Base-by-base conservation (phyloP, 1,140 invertebrate genomes). In the Macrosteles quadrilineatus region DNA sequence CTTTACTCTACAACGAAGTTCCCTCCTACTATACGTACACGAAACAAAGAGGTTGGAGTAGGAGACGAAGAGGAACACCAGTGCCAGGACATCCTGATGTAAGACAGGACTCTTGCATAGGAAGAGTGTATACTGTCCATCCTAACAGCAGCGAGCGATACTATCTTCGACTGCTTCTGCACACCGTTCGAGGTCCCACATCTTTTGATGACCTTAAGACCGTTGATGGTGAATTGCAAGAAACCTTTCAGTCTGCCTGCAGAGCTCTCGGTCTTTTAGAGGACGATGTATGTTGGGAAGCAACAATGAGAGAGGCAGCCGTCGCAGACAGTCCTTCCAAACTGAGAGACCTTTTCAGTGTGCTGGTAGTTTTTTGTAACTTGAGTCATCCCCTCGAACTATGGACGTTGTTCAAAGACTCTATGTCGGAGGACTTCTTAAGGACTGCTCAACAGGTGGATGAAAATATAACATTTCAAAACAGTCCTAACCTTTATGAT, bases 121-220 rank as follows among this genome's bases (percentile, higher is more conserved):
- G 75, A 57, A 71, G 77, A 73, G 74, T 81, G 14, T 81, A 82
- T 72, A 75, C 75, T 9, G 70, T 83, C 40, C 76, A 79, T 76
- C 78, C 79, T 21, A 78, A 77, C n/a, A 76, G 80, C 65, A 70
- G 67, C n/a, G 78, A 81, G 75, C 77, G 78, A 50, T 83, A 73
- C 75, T 77, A 78, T 77, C 72, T 84, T 63, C 73, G 78, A 36
- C 32, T 84, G 65, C 74, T 84, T 64, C 75, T 84, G 73, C 64
- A 76, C 73, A 66, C 78, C 73, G 69, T 84, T 74, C 76, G 65
- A 72, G 82, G 82, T 32, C 78, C 81, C 12, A 80, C 57, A 55
- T 78, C 69, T 64, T 83, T 80, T 76, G 72, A 73, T 72, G 71
- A 76, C 72, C 73, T 84, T 27, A 76, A 73, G 74, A 82, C 75